Conservation (phyloP, 2,888 invertebrate genomes). For the Frankliniella intonsa region DNA sequence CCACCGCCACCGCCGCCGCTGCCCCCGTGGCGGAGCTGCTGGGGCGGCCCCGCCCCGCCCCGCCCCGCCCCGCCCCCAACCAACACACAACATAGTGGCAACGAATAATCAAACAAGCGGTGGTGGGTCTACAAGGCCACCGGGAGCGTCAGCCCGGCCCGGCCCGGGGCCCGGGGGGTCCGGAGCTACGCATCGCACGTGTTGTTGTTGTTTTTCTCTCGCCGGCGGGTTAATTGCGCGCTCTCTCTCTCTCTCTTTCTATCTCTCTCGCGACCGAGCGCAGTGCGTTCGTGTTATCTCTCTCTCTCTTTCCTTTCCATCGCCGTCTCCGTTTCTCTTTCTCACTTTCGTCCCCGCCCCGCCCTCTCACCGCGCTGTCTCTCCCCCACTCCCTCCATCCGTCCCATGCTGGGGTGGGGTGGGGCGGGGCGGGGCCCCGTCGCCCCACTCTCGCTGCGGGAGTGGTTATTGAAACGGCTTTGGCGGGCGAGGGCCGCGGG, state of each 20-base stretch:
- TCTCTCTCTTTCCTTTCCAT: background rate
- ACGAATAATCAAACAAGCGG: background rate
- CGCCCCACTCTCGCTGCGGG: background rate
- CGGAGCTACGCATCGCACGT: background rate
- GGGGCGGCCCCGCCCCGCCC: no score
- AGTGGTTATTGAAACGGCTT: constrained; percentile 1
- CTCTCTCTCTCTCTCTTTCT: background rate
- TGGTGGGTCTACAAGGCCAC: background rate
- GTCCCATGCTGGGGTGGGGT: background rate
- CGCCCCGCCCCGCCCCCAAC: background rate
- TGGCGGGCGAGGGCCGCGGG: background rate
- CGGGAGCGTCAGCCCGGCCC: background rate
- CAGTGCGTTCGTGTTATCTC: background rate
- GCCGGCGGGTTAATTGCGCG: background rate
- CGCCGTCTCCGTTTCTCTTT: background rate
- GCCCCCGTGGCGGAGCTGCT: no score
- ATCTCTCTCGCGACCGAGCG: background rate
- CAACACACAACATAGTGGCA: background rate
- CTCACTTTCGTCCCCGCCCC: constrained; percentile 6
- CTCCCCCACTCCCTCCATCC: background rate
- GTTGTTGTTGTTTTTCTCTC: background rate
- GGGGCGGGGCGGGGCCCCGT: background rate
- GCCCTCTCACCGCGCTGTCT: background rate
- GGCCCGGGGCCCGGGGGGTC: no score
- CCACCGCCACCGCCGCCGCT: background rate